phyloP scores from a whole-genome alignment of 2,797 vertebrate genomes.

The Danio albolineatus region DNA sequence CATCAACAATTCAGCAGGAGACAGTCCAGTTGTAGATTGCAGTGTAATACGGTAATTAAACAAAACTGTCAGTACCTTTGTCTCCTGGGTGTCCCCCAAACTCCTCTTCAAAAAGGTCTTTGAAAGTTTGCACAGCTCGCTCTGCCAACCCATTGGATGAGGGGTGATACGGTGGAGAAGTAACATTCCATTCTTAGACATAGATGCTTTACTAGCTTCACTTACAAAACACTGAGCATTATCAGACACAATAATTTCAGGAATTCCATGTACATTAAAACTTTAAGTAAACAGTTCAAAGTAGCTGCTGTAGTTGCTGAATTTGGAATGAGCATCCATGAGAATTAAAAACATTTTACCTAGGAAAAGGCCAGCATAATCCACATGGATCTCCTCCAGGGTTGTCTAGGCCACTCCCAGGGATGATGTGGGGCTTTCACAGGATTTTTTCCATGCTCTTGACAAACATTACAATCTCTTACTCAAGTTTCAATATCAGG shows the following conservation, averaged over 20 bases:
- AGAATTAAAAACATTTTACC: too few species aligned
- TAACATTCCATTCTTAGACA: not conserved
- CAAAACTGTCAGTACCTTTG: not conserved
- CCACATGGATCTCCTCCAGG: not conserved
- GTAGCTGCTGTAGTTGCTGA: too few species aligned
- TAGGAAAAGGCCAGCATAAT: too few species aligned
- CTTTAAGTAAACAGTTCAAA: not conserved
- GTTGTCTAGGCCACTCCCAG: not conserved
- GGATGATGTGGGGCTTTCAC: not conserved
- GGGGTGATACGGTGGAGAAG: not conserved
- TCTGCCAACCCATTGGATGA: not conserved
- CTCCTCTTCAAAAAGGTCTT: slow-evolving; percentile 7
- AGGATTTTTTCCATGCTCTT: not conserved
- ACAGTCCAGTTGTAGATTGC: slow-evolving; percentile 31
- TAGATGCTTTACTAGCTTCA: not conserved
- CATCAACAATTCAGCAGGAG: slow-evolving; percentile 36
- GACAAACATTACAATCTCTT: not conserved
- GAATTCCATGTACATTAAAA: not conserved
- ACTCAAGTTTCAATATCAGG: not conserved
- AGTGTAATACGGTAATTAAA: slow-evolving; percentile 48
- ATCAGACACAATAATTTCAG: not conserved
- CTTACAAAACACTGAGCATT: not conserved
- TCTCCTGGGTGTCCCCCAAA: not conserved
- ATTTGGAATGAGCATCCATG: too few species aligned
- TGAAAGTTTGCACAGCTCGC: not conserved